These are phyloP conservation scores for Sorex fumeus DNA, from an alignment of 2,113 vertebrate genomes.

Conservation along the genomic window DNA sequence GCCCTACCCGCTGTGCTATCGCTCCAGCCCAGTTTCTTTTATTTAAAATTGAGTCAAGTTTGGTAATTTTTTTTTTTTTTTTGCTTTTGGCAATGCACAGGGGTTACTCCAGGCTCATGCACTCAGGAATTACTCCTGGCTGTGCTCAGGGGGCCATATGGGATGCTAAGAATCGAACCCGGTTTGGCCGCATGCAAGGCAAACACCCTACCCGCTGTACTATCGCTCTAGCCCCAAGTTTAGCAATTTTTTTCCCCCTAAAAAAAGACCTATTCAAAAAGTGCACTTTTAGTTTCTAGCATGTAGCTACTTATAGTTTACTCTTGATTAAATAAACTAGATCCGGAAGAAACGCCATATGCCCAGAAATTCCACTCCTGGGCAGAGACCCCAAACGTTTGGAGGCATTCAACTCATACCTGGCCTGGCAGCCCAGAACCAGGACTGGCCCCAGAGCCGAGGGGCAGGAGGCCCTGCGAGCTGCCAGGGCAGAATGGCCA, in stretches of 20 bases:
- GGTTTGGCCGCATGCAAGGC: no score
- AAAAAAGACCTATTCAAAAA: neutral
- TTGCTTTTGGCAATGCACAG: no score
- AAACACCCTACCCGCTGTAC: no score
- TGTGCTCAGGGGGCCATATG: no score
- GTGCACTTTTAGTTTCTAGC: neutral
- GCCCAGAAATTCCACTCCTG: neutral
- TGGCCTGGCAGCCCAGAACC: neutral
- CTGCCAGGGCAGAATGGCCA: no score
- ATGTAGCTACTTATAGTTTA: neutral
- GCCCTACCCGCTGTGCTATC: no score
- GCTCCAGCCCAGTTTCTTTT: no score
- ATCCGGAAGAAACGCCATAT: neutral
- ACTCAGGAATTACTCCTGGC: no score
- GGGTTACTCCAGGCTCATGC: no score
- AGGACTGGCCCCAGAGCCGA: neutral
- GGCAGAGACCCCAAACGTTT: neutral
- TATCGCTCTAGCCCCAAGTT: no score
- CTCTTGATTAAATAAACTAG: constrained; percentile 3
- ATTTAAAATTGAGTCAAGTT: constrained; percentile 7
- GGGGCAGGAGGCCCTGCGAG: neutral
- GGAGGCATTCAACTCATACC: neutral
- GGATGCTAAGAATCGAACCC: no score
- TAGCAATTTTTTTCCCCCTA: constrained; percentile 22
- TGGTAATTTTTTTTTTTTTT: no score